Evolutionary conservation across 2,888 invertebrate genomes (phyloP), one percentile per base, ranked within the genome.

Genomic region (Apocheima hispidaria): DNA sequence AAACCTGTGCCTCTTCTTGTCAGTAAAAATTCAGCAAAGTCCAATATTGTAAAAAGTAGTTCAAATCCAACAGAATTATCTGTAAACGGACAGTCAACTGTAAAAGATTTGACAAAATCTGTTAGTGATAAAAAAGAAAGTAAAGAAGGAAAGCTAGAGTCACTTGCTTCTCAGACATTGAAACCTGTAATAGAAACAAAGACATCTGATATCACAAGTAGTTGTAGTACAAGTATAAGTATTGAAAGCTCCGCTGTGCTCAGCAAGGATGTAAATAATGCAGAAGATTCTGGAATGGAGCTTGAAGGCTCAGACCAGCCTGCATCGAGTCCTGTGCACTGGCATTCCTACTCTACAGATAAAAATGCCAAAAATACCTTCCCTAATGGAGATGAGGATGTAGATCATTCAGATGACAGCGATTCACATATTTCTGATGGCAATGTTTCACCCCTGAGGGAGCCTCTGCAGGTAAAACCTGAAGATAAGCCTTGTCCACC

Each of bases 1-100:
- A 91, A 84, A 84, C 92, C 92, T 71, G 90, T 92, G 79, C 92
- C 92, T 77, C 84, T 92, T 69, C 89, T 88, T 73, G 84, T 92
- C 67, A 92, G 86, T 80, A 92, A 90, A 78, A 90, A 85, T 78
- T 75, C 87, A 68, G 75, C 81, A 1, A 91, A 91, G 70, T 73
- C 83, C 9, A 90, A 82, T 68, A 87, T 75, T 80, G 65, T 84
- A 58, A 88, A 84, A 75, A 78, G 72, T 72, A 61, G 70, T 52
- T 87, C 86, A 82, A 79, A 66, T 72, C 72, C 65, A 50, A 83
- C 73, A 77, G 87, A 87, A 63, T 70, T 75, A 60, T 68, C 79
- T 53, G 73, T 73, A 63, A 91, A 90, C 82, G 87, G 90, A 36
- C 82, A 86, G 30, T 55, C 75, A 68, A 73, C 67, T 66, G 59